phyloP scores from a whole-genome alignment of 2,888 invertebrate genomes.

The Lochmaea crataegi region DNA sequence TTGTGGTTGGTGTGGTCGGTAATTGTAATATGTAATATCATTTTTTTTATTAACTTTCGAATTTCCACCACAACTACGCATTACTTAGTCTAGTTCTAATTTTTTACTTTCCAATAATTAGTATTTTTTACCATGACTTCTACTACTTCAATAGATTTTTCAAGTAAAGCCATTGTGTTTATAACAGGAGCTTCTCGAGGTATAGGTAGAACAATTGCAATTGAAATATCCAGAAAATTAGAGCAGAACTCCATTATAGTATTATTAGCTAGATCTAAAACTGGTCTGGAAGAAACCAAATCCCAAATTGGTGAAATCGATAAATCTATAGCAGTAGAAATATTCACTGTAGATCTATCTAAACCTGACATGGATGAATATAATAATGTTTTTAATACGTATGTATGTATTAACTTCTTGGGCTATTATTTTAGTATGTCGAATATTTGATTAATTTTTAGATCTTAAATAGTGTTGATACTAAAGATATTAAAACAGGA shows the following conservation, averaged over 20 bases:
- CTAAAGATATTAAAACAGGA: slow-evolving; percentile 70
- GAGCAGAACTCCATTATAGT: slow-evolving; percentile 77
- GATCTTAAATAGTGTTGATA: slow-evolving; percentile 61
- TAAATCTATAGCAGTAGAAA: slow-evolving; percentile 50
- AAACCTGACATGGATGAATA: slow-evolving; percentile 67
- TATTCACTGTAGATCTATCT: slow-evolving; percentile 52
- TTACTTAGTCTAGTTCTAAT: not conserved
- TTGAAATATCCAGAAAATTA: slow-evolving; percentile 76
- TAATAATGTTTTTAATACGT: slow-evolving; percentile 66
- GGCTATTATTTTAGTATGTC: not conserved
- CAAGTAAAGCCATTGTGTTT: slow-evolving; percentile 72
- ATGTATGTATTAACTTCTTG: slow-evolving; percentile 37
- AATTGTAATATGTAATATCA: not conserved
- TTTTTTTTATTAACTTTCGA: not conserved
- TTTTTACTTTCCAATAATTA: not conserved
- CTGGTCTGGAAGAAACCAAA: slow-evolving; percentile 76
- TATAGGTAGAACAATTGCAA: slow-evolving; percentile 84
- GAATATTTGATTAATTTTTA: not conserved
- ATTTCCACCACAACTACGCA: too few relatives aligned
- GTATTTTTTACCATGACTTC: not conserved
- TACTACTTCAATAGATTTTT: slow-evolving; percentile 66
- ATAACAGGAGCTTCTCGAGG: slow-evolving; percentile 91
- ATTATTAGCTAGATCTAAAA: slow-evolving; percentile 78
- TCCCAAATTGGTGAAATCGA: slow-evolving; percentile 66
- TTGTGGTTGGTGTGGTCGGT: too few relatives aligned